A percentile compares a stretch with the other conserved stretches of the same genome.
Conservation (phyloP, 2,797 vertebrate genomes). For the Eremophila alpestris region DNA sequence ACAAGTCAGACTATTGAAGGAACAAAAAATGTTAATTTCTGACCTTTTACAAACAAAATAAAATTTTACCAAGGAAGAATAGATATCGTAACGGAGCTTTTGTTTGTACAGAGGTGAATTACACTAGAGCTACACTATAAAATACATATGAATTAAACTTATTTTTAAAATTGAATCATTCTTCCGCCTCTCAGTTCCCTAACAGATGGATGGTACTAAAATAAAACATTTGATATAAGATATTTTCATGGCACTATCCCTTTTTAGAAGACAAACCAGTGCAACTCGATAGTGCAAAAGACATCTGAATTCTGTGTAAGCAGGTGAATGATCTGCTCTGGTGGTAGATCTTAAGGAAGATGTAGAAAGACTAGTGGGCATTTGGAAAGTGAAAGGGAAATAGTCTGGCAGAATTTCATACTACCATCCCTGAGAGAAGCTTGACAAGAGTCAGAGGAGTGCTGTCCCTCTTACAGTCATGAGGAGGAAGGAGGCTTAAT, state of each 20-base stretch:
- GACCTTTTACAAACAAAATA: not conserved
- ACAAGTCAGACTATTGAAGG: not conserved
- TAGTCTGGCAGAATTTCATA: not conserved
- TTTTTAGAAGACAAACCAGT: not conserved
- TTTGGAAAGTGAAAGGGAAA: not conserved
- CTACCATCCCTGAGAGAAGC: not conserved
- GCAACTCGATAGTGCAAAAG: not conserved
- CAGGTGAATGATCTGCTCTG: not conserved
- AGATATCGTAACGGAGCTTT: not conserved
- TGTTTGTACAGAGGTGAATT: not conserved
- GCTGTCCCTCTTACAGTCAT: not conserved
- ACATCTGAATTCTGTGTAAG: not conserved
- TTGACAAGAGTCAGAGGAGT: not conserved
- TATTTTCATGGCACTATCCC: not conserved
- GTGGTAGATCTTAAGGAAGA: not conserved
- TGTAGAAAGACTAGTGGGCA: not conserved
- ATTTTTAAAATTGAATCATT: not conserved
- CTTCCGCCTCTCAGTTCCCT: not conserved
- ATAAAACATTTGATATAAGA: not conserved
- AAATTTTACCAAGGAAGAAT: not conserved
- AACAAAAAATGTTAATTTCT: not conserved
- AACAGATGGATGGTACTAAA: not conserved
- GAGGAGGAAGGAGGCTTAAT: not conserved
- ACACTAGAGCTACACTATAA: not conserved
- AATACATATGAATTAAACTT: not conserved